Percentiles rank a stretch among this genome's conserved stretches.
Evolutionary conservation across 2,113 vertebrate species (phyloP).

Genomic region (Melanocharis versteri): DNA sequence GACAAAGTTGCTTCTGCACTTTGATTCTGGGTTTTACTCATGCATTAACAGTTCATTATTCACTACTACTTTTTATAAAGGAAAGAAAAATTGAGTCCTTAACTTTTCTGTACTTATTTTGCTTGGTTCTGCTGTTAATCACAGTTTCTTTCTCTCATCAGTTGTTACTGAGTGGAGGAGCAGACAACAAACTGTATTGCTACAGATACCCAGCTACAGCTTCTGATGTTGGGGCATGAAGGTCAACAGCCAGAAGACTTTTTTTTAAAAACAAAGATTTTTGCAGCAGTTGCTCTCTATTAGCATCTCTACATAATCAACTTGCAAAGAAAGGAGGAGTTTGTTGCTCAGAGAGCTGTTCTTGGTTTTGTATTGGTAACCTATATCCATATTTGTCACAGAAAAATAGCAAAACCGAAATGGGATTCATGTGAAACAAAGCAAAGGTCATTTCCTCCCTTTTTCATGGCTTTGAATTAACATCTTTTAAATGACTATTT

Average conservation of each 20-base stretch:
- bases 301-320: not conserved
- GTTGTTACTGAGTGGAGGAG: slow-evolving; percentile 94
- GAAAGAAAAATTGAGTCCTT: not conserved
- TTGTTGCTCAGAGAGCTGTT: not conserved
- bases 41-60: not conserved
- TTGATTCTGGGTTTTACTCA: not conserved
- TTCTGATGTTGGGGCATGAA: slow-evolving; percentile 86
- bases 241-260: not conserved
- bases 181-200: slow-evolving; percentile 97
- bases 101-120: not conserved
- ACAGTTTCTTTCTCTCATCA: slow-evolving; percentile 52
- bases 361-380: not conserved
- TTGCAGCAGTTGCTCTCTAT: not conserved
- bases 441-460: not conserved
- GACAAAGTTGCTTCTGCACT: not conserved
- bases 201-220: slow-evolving; percentile 83
- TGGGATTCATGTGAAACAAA: not conserved
- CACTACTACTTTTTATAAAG: not conserved
- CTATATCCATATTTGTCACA: not conserved
- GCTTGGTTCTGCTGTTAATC: not conserved
- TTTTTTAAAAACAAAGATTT: not conserved
- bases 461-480: slow-evolving; percentile 25
- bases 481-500: not conserved
- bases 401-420: not conserved
- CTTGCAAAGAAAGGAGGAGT: not conserved